Percentiles rank a stretch among this genome's conserved stretches.
These are phyloP conservation scores for Drymodes brunneopygia DNA, from an alignment of 2,113 vertebrate species.

Conservation along the genomic window DNA sequence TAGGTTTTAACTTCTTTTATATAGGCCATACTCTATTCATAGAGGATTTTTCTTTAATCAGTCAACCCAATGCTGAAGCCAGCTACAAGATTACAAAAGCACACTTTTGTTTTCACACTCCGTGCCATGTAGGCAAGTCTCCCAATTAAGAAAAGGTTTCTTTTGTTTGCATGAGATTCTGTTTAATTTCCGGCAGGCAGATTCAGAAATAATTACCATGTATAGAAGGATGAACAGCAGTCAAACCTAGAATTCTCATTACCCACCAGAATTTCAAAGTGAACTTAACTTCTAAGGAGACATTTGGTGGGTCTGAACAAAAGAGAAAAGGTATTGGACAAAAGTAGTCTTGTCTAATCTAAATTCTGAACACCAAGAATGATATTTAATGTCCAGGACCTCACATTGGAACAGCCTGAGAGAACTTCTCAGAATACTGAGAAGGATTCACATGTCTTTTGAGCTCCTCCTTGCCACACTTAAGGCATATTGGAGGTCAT, in stretches of 20 bases:
- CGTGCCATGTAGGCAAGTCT: not conserved
- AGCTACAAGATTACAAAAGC: not conserved
- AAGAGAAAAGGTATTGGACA: not conserved
- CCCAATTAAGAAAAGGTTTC: slow-evolving; percentile 1
- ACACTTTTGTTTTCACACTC: not conserved
- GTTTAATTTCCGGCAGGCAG: slow-evolving; percentile 22
- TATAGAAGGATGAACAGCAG: not conserved
- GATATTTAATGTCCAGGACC: not conserved
- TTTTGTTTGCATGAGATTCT: slow-evolving; percentile 27
- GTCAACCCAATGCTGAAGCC: not conserved
- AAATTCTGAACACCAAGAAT: not conserved
- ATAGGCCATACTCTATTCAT: not conserved
- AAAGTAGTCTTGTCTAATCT: not conserved
- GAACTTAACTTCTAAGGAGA: not conserved
- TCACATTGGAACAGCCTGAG: not conserved
- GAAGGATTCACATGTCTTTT: not conserved
- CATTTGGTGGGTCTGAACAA: not conserved
- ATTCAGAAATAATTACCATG: slow-evolving; percentile 33
- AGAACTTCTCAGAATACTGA: not conserved
- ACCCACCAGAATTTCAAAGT: not conserved
- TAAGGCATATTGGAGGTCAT: not conserved
- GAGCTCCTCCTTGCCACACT: not conserved
- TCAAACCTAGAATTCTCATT: not conserved
- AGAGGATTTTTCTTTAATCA: not conserved
- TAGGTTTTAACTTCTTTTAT: slow-evolving; percentile 42